Evolutionary conservation across 2,797 vertebrate species (phyloP).

Genomic region (Gymnothorax reevesii): DNA sequence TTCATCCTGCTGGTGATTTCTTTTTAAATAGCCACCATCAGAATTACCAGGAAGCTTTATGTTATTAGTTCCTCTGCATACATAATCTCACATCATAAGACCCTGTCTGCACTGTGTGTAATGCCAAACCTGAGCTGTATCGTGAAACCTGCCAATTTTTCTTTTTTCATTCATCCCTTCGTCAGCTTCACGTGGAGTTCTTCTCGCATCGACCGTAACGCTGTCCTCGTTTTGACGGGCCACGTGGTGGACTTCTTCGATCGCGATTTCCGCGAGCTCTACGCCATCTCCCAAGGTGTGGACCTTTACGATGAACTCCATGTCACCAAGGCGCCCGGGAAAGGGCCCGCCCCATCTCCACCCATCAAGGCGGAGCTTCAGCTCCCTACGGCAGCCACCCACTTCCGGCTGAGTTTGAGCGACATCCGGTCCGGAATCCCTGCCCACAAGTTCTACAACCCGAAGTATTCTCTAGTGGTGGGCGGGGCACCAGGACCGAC

Average conservation of each 20-base stretch:
- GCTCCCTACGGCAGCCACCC: slow-evolving; percentile 59
- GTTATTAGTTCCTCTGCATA: neutral
- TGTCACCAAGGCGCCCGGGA: slow-evolving; percentile 57
- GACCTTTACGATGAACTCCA: slow-evolving; percentile 83
- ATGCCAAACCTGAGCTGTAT: neutral
- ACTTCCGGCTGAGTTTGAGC: slow-evolving; percentile 72
- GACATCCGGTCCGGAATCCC: slow-evolving; percentile 70
- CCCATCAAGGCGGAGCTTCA: slow-evolving; percentile 50
- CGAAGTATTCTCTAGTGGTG: slow-evolving; percentile 83
- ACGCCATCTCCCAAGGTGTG: slow-evolving; percentile 85
- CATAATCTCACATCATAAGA: neutral
- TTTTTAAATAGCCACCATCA: neutral
- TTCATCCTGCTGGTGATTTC: neutral
- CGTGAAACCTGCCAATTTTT: neutral
- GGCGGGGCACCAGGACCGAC: slow-evolving; percentile 53
- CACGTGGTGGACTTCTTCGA: slow-evolving; percentile 90
- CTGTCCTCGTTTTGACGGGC: slow-evolving; percentile 86
- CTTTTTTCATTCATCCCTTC: neutral
- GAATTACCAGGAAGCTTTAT: neutral
- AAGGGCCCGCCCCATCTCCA: slow-evolving; percentile 33
- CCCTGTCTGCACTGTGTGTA: neutral
- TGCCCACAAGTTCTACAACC: slow-evolving; percentile 89
- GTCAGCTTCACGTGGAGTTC: slow-evolving; percentile 89
- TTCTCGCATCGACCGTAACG: slow-evolving; percentile 87
- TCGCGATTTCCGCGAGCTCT: slow-evolving; percentile 89